Base-by-base conservation (phyloP, 1,140 invertebrate species). In the Eciton burchellii region DNA sequence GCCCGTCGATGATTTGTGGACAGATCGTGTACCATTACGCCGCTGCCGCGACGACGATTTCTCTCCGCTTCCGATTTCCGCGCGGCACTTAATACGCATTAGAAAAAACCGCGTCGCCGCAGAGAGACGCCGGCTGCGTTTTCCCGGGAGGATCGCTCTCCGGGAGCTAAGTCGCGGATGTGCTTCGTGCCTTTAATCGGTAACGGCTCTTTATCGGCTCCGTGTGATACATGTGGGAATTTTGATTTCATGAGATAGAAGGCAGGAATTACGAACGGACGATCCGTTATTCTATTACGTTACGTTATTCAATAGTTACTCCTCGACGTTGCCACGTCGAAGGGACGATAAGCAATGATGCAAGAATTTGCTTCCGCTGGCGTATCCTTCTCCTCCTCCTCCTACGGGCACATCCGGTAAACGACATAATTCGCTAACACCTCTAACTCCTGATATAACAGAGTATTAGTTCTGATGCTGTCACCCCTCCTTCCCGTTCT, bases 391-490 rank as follows among this genome's bases (percentile, higher is more conserved):
- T 24, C 47, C 73, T 66, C 24, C 45, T 47, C 19, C 29, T 72
- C 19, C 57, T 56, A 57, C n/a, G 16, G 43, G 21, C 88, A 84
- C 84, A 87, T 87, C 88, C 87, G 85, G 85, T 91, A 90, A 91
- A 90, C 85, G 91, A 91, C 84, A 91, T 93, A 92, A 93, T 93
- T 92, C 85, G 91, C 87, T 91, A 93, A 92, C 91, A 92, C 92
- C 90, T 92, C 89, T 92, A 92, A 92, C 91, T 92, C 90, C 89
- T 90, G 89, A 91, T 93, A 91, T 92, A 93, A 92, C 90, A 88
- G 87, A 89, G 92, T 92, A 92, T 92, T 93, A 92, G 91, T 93
- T 93, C 89, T 91, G 91, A 93, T 93, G 92, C 88, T 90, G 82
- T 85, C 89, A 89, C 82, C 86, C 84, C 85, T 82, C 87, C 81